A percentile compares a stretch with the other conserved stretches of the same genome.
phyloP scores from a whole-genome alignment of 2,113 vertebrate genomes.

The Stegastes partitus region DNA sequence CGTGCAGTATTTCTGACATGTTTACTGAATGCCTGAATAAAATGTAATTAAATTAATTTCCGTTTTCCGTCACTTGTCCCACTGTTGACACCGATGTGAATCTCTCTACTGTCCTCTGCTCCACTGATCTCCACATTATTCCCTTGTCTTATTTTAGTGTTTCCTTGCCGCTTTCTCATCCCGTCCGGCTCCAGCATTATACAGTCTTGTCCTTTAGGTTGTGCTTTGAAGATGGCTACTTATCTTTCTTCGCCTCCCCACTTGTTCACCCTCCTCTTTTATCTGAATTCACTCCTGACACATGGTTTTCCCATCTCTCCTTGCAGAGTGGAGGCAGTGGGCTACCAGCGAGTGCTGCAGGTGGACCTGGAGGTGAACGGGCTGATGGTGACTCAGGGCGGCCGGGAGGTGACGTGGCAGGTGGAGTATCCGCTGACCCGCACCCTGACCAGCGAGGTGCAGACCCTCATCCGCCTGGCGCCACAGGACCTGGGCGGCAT shows the following conservation, averaged over 20 bases:
- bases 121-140: background rate
- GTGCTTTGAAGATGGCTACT: background rate
- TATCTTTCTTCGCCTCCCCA: conserved; percentile 2
- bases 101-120: background rate
- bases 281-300: conserved; percentile 49
- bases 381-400: conserved; percentile 89
- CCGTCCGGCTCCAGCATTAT: conserved; percentile 19
- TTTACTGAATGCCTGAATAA: conserved; percentile 25
- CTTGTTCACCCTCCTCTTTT: background rate
- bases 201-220: conserved; percentile 4
- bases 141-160: conserved; percentile 7
- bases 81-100: background rate
- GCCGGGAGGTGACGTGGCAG: conserved; percentile 93
- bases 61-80: background rate
- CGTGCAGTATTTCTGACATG: background rate
- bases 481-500: conserved; percentile 93
- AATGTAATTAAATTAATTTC: conserved; percentile 8
- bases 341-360: conserved; percentile 90
- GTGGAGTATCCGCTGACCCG: conserved; percentile 92
- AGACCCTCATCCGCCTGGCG: conserved; percentile 91
- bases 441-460: conserved; percentile 82
- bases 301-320: too few relatives aligned
- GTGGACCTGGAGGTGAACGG: conserved; percentile 93
- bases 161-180: conserved; percentile 20
- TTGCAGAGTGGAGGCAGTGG: conserved; percentile 82